Evolutionary conservation across 2,888 invertebrate species (phyloP), one percentile per base, ranked within the genome.

Genomic region (Zonitis immaculata): DNA sequence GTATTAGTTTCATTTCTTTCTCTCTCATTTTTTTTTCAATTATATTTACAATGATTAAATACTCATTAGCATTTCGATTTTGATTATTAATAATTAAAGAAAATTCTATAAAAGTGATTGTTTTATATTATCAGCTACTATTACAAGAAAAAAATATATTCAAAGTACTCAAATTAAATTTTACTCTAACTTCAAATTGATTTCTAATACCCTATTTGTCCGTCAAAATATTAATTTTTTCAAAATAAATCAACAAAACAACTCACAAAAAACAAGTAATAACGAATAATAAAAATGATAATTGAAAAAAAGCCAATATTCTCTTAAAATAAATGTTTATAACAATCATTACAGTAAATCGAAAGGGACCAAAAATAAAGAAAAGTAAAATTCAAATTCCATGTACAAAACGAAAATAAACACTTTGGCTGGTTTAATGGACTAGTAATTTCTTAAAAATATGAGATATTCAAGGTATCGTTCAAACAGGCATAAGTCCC

Each of bases 371-470:
- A n/a, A n/a, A n/a, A n/a, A n/a, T 61, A 59, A 61, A 60, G 56
- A 54, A 51, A 51, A 49, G 48, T 53, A 50, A 49, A 48, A 35
- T 1, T 16, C 35, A 49, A 39, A 44, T 49, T 49, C 46, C 54
- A 52, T 55, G 27, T 59, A 53, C 52, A 60, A 48, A 63, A 58
- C 35, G 55, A 51, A 58, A 60, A 53, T 49, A 62, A 60, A 65
- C 60, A 75, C 76, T 76, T 76, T 76, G 76, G 76, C 74, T 75
- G 72, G 68, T 73, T 64, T 65, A 67, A 70, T 72, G 69, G 76
- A 76, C 76, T 76, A 76, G 76, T 72, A 67, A 66, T 57, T 53
- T 51, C 52, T 51, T 22, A 49, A 52, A 52, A 25, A 46, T 50
- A 42, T 56, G 35, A 35, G 9, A 18, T 18, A 35, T 16, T 9